A percentile compares a stretch with the other conserved stretches of the same genome.
Evolutionary conservation across 2,888 invertebrate species (phyloP).

Genomic region (Sepioteuthis lessoniana): DNA sequence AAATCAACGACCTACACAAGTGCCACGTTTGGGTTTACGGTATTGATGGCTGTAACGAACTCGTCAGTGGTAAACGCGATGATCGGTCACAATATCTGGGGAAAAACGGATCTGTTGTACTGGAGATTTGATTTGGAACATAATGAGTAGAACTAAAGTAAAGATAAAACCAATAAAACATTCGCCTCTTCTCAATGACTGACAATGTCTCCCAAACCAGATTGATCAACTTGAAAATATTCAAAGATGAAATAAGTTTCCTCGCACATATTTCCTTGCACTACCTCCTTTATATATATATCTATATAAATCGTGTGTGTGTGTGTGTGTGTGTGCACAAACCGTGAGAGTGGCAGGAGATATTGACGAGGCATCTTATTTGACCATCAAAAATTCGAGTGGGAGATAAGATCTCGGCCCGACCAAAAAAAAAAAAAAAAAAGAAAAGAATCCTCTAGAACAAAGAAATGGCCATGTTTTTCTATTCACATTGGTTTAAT

Average conservation of each 20-base stretch:
- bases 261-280: not conserved
- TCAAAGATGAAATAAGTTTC: not conserved
- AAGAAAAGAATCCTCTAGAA: too few species aligned
- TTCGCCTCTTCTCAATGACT: not conserved
- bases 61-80: not conserved
- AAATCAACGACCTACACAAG: constrained; percentile 8
- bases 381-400: too few species aligned
- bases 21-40: not conserved
- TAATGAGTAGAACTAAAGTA: not conserved
- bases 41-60: constrained; percentile 12
- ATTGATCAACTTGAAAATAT: not conserved
- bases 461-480: too few species aligned
- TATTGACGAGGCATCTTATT: too few species aligned
- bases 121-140: not conserved
- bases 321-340: not conserved
- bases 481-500: too few species aligned
- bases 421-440: too few species aligned
- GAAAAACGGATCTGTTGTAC: not conserved
- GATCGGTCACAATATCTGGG: too few species aligned
- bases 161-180: not conserved
- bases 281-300: not conserved
- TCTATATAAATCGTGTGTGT: not conserved
- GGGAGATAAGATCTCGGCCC: too few species aligned
- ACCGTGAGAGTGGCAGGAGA: not conserved
- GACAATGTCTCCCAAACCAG: not conserved